phyloP scores from a whole-genome alignment of 2,888 invertebrate genomes.

The Phymatocera aterrima region DNA sequence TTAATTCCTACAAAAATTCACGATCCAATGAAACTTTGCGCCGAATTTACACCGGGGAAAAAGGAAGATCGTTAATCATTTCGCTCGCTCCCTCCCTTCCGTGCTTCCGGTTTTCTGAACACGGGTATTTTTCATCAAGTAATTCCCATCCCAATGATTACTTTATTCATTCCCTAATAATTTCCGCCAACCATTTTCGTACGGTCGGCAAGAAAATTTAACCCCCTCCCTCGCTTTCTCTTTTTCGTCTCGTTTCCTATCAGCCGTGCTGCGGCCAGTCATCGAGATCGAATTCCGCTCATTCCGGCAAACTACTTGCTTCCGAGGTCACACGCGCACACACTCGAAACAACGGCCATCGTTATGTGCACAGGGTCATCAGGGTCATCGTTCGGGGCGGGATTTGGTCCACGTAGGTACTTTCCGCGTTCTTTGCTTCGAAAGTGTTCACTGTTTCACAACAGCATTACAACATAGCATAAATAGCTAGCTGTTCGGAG shows the following conservation, averaged over 20 bases:
- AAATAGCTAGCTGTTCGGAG: conserved; percentile 23
- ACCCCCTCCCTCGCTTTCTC: conserved; percentile 1
- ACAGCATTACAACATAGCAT: conserved; percentile 28
- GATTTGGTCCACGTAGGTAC: not conserved
- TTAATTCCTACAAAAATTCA: too few species aligned
- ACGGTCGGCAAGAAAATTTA: not conserved
- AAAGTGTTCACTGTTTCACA: conserved; percentile 14
- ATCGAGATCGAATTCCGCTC: not conserved
- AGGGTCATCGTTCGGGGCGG: not conserved
- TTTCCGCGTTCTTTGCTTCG: conserved; percentile 22
- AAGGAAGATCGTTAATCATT: conserved; percentile 24
- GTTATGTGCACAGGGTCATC: not conserved
- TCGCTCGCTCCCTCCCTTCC: not conserved
- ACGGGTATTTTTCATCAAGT: conserved; percentile 25
- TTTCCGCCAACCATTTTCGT: not conserved
- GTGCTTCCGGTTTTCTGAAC: conserved; percentile 14
- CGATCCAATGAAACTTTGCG: not conserved
- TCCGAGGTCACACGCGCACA: not conserved
- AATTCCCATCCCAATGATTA: conserved; percentile 13
- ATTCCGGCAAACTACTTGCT: conserved; percentile 11
- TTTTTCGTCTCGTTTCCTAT: too few species aligned
- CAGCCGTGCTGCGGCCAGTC: not conserved
- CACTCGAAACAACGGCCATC: not conserved
- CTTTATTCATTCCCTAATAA: conserved; percentile 31
- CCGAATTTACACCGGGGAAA: conserved; percentile 7